A percentile compares a stretch with the other conserved stretches of the same genome.
Evolutionary conservation across 92 coral and sea anemone species (phyloP).

Genomic region (Zoanthus sansibaricus): DNA sequence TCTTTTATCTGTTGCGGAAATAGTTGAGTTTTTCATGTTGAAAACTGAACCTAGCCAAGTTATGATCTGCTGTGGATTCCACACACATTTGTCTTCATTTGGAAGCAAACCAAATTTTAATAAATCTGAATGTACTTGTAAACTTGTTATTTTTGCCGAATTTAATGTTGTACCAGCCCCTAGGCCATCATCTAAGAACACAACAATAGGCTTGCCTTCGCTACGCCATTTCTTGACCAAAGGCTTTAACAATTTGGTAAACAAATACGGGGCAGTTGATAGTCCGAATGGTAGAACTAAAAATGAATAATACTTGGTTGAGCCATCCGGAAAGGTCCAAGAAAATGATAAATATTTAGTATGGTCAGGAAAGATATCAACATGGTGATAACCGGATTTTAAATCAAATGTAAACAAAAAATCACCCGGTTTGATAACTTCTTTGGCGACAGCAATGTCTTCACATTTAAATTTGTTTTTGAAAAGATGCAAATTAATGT

Average conservation of each 20-base stretch:
- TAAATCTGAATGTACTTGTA: not conserved
- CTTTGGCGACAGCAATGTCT: slow-evolving; percentile 25
- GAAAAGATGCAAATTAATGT: slow-evolving; percentile 10
- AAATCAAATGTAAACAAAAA: slow-evolving; percentile 54
- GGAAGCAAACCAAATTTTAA: slow-evolving; percentile 48
- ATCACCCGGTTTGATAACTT: slow-evolving; percentile 43
- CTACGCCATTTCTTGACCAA: slow-evolving; percentile 47
- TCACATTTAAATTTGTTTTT: slow-evolving; percentile 53
- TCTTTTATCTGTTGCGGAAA: slow-evolving; percentile 46
- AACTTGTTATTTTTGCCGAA: slow-evolving; percentile 32
- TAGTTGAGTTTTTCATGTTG: slow-evolving; percentile 38
- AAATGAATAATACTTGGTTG: slow-evolving; percentile 26
- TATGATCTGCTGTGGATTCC: slow-evolving; percentile 50
- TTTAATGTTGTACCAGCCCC: slow-evolving; percentile 18
- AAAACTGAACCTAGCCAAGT: slow-evolving; percentile 48
- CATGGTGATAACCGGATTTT: slow-evolving; percentile 2
- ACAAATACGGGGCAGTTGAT: slow-evolving; percentile 50
- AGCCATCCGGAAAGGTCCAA: slow-evolving; percentile 38
- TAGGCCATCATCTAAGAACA: slow-evolving; percentile 60
- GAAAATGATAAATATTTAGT: slow-evolving; percentile 42
- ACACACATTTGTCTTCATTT: slow-evolving; percentile 52
- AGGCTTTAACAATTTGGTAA: slow-evolving; percentile 40
- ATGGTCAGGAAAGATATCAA: slow-evolving; percentile 37
- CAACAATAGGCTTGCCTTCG: slow-evolving; percentile 27
- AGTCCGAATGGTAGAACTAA: slow-evolving; percentile 55